Conservation (phyloP, 2,113 vertebrate species). For the Perca schrenkii region DNA sequence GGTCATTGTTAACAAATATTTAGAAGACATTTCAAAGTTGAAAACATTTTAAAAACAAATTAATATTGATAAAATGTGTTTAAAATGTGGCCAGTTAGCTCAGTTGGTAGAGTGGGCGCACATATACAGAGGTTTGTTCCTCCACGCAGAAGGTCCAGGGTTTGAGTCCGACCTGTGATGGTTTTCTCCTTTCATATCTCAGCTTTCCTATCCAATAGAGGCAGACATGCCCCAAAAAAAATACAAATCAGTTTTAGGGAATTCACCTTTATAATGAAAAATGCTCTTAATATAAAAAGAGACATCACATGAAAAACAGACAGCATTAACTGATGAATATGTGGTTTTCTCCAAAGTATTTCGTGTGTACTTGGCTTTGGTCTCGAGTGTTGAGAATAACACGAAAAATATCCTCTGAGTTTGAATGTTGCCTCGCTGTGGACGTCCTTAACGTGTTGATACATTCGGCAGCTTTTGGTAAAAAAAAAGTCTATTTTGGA, state of each 20-base stretch:
- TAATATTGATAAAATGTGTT: conserved; percentile 3
- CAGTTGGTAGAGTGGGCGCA: too few relatives aligned
- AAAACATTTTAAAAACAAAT: conserved; percentile 17
- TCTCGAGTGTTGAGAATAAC: conserved; percentile 12
- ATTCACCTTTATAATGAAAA: conserved; percentile 8
- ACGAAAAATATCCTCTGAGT: background rate
- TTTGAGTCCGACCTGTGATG: too few relatives aligned
- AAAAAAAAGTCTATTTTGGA: background rate
- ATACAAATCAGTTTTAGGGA: background rate
- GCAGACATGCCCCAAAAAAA: too few relatives aligned
- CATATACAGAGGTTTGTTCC: too few relatives aligned
- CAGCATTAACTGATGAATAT: background rate
- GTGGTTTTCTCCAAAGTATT: conserved; percentile 1
- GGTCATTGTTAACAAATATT: background rate
- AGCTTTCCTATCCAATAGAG: too few relatives aligned
- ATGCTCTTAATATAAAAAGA: conserved; percentile 1
- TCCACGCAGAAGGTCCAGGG: too few relatives aligned
- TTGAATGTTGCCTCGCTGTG: background rate
- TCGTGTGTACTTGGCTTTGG: background rate
- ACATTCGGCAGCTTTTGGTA: conserved; percentile 15
- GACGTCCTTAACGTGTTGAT: background rate
- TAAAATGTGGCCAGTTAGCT: too few relatives aligned
- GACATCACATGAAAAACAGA: conserved; percentile 3
- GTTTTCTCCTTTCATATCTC: too few relatives aligned
- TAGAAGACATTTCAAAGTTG: background rate